Base-by-base conservation (phyloP, 2,113 vertebrate species). In the Sebastes fasciatus region DNA sequence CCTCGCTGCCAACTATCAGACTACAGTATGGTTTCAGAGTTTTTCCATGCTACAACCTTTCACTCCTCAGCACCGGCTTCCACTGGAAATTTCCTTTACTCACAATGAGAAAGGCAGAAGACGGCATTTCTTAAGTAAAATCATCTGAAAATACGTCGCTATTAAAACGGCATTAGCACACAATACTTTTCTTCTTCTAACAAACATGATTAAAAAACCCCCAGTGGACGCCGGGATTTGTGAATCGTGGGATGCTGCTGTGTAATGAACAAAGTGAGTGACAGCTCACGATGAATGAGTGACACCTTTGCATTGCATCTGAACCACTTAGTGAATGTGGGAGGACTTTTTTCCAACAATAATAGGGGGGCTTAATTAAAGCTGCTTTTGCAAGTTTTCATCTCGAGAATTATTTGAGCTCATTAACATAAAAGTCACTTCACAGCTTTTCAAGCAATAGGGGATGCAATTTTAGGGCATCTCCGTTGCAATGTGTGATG, bases 31-130 rank as follows among this genome's bases (percentile, higher is more conserved):
- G 61, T 74, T 84, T 83, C 62, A 67, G 74, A 77, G 63, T 92
- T 92, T 34, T 93, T 92, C 90, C 86, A 82, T 76, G 52, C 84
- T 46, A 55, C 73, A 85, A 75, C 69, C 64, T 82, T 87, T 77
- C 14, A 63, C 51, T 76, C 71, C 60, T 55, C 51, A 21, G 23
- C 48, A 71, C 54, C 81, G 43, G 78, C 23, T 72, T 84, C 63
- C 51, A 74, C 70, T 88, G 65, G 80, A 88, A 89, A 84, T 78
- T 83, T 85, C 66, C 72, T 77, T 70, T 73, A 80, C 79, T 68
- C 71, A 63, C 72, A 71, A 78, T 49, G 55, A 78, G 54, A 88
- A 67, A 46, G 43, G 21, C 62, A n/a, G 12, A 14, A 73, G 62
- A 51, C 16, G 8, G 4, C 3, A 26, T 52, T 48, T 62, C 5